Evolutionary conservation across 2,797 vertebrate genomes (phyloP).

Genomic region (Pipistrellus kuhlii): DNA sequence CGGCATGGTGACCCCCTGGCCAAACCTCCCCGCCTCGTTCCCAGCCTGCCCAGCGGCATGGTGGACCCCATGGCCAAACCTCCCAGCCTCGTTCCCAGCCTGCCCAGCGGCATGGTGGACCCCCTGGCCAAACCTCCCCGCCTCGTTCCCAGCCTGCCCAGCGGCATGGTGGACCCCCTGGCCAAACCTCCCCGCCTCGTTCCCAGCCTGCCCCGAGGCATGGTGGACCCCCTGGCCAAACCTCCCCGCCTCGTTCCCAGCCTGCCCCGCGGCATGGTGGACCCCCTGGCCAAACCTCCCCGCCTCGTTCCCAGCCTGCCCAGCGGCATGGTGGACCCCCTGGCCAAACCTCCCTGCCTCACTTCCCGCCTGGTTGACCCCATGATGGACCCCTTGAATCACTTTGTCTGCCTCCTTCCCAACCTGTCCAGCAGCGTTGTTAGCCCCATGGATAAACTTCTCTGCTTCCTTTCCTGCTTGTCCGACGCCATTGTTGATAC

Average conservation of each 20-base stretch:
- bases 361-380: conserved; percentile 53
- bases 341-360: conserved; percentile 64
- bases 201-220: not conserved
- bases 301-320: not conserved
- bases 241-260: not conserved
- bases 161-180: conserved; percentile 43
- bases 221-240: conserved; percentile 5
- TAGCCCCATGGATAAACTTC: conserved; percentile 75
- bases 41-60: not conserved
- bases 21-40: not conserved
- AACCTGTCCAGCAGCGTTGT: conserved; percentile 78
- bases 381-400: conserved; percentile 69
- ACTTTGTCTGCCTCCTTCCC: conserved; percentile 79
- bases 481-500: conserved; percentile 57
- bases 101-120: not conserved
- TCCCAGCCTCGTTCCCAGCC: not conserved
- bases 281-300: conserved; percentile 39
- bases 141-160: not conserved
- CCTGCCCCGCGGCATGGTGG: conserved; percentile 13
- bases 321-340: not conserved
- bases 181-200: conserved; percentile 24
- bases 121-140: conserved; percentile 52
- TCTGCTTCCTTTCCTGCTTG: conserved; percentile 77
- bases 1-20: not conserved
- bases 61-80: not conserved